These are phyloP conservation scores for Silurus lanzhouensis DNA, from an alignment of 2,797 vertebrate genomes.

Conservation along the genomic window DNA sequence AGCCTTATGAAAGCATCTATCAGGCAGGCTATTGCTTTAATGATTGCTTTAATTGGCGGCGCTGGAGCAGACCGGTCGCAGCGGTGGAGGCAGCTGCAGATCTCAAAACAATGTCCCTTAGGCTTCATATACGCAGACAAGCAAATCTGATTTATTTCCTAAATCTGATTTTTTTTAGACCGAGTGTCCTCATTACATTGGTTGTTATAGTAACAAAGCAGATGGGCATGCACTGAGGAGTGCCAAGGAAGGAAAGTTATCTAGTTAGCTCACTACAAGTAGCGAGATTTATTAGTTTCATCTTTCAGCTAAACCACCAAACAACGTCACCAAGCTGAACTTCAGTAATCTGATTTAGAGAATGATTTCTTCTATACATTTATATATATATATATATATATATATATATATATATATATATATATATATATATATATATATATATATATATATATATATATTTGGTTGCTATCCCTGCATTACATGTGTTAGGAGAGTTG, in stretches of 20 bases:
- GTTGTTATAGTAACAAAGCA: slow-evolving; percentile 32
- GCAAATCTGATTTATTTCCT: slow-evolving; percentile 31
- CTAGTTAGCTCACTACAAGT: slow-evolving; percentile 1
- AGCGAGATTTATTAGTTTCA: background rate
- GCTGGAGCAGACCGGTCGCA: slow-evolving; percentile 34
- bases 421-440: too few species aligned
- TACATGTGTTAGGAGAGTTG: too few species aligned
- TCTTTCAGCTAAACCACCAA: background rate
- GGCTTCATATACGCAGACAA: background rate
- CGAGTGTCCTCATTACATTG: slow-evolving; percentile 13
- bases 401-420: too few species aligned
- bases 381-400: too few species aligned
- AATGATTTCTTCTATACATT: background rate
- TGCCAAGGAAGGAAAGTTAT: slow-evolving; percentile 2
- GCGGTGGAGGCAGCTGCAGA: slow-evolving; percentile 26
- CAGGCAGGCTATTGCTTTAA: slow-evolving; percentile 46
- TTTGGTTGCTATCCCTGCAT: too few species aligned
- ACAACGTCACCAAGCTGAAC: background rate
- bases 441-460: too few species aligned
- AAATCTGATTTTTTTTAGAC: slow-evolving; percentile 22
- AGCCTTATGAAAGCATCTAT: slow-evolving; percentile 38
- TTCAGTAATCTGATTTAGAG: background rate
- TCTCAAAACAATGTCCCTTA: slow-evolving; percentile 22
- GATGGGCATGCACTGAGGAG: slow-evolving; percentile 6
- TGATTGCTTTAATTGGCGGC: slow-evolving; percentile 48